These are phyloP conservation scores for Dipodomys spectabilis DNA, from an alignment of 2,113 vertebrate species.

Conservation along the genomic window DNA sequence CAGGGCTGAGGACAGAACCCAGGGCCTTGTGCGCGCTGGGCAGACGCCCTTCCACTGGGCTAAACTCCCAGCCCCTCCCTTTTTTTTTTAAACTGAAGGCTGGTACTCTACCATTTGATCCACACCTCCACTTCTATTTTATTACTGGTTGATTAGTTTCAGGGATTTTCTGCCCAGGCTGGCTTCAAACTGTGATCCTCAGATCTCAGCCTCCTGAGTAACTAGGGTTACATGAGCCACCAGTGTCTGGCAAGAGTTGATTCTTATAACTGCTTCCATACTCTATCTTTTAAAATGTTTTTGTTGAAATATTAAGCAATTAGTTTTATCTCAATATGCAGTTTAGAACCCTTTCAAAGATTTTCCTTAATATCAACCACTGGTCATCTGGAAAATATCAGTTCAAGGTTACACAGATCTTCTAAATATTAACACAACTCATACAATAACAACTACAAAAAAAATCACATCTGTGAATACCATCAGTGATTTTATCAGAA, in stretches of 20 bases:
- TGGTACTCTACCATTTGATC: too few relatives aligned
- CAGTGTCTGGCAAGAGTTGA: not conserved
- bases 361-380: not conserved
- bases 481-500: not conserved
- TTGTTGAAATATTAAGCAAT: not conserved
- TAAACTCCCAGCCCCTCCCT: too few relatives aligned
- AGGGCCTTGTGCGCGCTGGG: too few relatives aligned
- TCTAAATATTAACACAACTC: not conserved
- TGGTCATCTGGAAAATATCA: not conserved
- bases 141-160: too few relatives aligned
- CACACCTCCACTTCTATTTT: too few relatives aligned
- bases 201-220: too few relatives aligned
- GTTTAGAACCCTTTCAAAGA: slow-evolving; percentile 6
- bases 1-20: too few relatives aligned
- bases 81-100: too few relatives aligned
- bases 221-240: too few relatives aligned
- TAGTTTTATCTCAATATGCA: not conserved
- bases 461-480: not conserved
- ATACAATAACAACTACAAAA: not conserved
- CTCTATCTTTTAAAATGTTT: not conserved
- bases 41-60: too few relatives aligned
- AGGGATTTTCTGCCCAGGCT: too few relatives aligned
- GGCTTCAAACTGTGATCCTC: too few relatives aligned
- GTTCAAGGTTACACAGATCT: not conserved
- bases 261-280: not conserved